Base-by-base conservation (phyloP, 2,113 vertebrate species). In the Physeter macrocephalus region DNA sequence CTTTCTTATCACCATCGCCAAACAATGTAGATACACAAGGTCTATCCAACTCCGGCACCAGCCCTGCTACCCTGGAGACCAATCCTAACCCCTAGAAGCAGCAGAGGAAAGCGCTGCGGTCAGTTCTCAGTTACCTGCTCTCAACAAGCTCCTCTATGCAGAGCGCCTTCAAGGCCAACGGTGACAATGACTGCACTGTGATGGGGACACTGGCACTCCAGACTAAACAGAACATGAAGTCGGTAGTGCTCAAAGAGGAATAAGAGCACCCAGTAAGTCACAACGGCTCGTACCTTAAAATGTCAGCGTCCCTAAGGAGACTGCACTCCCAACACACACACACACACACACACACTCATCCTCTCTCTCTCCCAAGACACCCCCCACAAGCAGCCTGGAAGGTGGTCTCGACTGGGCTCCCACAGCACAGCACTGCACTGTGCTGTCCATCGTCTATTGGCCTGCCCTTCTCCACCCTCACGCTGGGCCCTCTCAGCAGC, bases 1-100 rank as follows among this genome's bases (percentile, higher is more conserved):
- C 64, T 64, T 84, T 94, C 39, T 95, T 82, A 78, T 85, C 61
- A 67, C 34, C 14, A 7, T 59, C 8, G 5, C 41, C 52, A 90
- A 97, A 97, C 77, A 90, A 12, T 36, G 57, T 49, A 84, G 64
- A 72, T 27, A 69, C 49, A 80, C 85, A 91, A 84, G 71, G 72
- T n/a, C 25, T 41, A 27, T 49, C 72, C 39, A 94, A n/a, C 61
- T 87, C 18, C 41, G 46, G 43, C 23, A 67, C 31, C 39, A 72
- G 66, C 25, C 15, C 34, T 46, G 31, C 62, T 64, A 31, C 15
- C 66, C 43, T 54, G 11, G 8, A 67, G 7, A 85, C 3, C 39
- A 86, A 71, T 13, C 41, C 7, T 80, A 87, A 74, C 20, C 61
- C 57, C 49, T 49, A 88, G 27, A 23, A 90, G 49, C 62, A 83